Conservation (phyloP, 2,113 vertebrate species). For the Myiozetetes cayanensis region DNA sequence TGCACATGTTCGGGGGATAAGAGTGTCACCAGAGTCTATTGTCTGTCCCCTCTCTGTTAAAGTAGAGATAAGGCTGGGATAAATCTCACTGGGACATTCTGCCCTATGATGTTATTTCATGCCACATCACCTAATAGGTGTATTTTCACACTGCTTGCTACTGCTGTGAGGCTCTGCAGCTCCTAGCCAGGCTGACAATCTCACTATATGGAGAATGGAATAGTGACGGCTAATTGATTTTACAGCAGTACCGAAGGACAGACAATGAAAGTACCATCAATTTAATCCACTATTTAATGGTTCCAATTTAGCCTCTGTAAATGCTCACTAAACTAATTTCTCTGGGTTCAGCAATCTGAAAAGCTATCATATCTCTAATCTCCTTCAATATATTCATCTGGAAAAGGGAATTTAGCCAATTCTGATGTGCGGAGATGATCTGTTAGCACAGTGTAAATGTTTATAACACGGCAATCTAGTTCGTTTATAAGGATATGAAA, state of each 20-base stretch:
- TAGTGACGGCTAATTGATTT: slow-evolving; percentile 99
- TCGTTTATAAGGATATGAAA: slow-evolving; percentile 99
- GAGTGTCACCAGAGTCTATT: slow-evolving; percentile 75
- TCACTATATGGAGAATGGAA: slow-evolving; percentile 98
- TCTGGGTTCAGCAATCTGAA: slow-evolving; percentile 99
- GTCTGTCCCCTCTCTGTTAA: slow-evolving; percentile 76
- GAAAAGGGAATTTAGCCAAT: slow-evolving; percentile 99
- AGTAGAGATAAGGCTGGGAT: slow-evolving; percentile 75
- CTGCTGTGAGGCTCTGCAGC: slow-evolving; percentile 88
- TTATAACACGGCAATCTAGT: slow-evolving; percentile 99
- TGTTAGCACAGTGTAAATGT: slow-evolving; percentile 99
- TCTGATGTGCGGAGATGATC: slow-evolving; percentile 99
- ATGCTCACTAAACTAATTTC: slow-evolving; percentile 99
- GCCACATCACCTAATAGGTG: slow-evolving; percentile 76
- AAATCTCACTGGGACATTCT: slow-evolving; percentile 69
- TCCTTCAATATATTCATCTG: slow-evolving; percentile 99
- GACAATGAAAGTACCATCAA: slow-evolving; percentile 99
- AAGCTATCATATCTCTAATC: slow-evolving; percentile 99
- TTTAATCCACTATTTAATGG: slow-evolving; percentile 99
- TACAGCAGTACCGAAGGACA: slow-evolving; percentile 99
- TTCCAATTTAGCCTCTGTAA: slow-evolving; percentile 99
- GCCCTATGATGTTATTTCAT: slow-evolving; percentile 72
- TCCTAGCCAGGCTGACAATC: slow-evolving; percentile 91
- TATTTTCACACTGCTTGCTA: slow-evolving; percentile 67
- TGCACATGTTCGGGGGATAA: slow-evolving; percentile 67